Percentiles rank a stretch among this genome's conserved stretches.
Conservation (phyloP, 2,113 vertebrate genomes). For the Sceloporus tristichus region DNA sequence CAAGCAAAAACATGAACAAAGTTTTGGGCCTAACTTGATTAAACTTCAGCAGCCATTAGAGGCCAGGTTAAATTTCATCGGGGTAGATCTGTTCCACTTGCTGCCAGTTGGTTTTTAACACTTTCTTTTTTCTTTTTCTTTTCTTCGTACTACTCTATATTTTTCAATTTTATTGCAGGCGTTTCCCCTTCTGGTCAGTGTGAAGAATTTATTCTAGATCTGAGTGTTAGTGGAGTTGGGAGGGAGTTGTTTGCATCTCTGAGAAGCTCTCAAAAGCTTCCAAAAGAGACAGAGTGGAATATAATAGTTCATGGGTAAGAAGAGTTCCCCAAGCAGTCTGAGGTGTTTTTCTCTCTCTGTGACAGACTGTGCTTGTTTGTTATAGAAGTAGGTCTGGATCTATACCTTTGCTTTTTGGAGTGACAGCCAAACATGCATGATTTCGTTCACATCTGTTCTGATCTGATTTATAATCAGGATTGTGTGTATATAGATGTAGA, state of each 20-base stretch:
- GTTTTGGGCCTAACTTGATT: not conserved
- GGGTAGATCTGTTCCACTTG: not conserved
- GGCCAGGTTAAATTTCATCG: not conserved
- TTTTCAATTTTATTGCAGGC: not conserved
- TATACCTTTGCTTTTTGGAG: not conserved
- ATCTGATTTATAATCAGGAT: not conserved
- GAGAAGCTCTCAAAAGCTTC: not conserved
- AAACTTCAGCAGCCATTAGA: not conserved
- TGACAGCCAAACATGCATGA: not conserved
- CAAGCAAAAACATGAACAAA: not conserved
- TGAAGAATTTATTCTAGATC: constrained; percentile 2
- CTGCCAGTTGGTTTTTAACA: not conserved
- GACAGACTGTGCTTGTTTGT: not conserved
- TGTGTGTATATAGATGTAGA: not conserved
- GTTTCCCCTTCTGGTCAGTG: not conserved
- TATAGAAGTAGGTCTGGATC: too few species aligned
- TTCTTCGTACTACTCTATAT: not conserved
- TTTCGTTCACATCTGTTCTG: not conserved
- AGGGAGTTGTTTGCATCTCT: not conserved
- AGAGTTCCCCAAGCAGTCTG: not conserved
- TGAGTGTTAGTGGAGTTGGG: not conserved
- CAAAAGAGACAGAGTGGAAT: too few species aligned
- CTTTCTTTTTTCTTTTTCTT: not conserved
- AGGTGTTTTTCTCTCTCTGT: not conserved
- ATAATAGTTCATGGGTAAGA: not conserved